Percentiles rank a stretch among this genome's conserved stretches.
phyloP scores from a whole-genome alignment of 2,797 vertebrate species.

The Mastacembelus armatus region DNA sequence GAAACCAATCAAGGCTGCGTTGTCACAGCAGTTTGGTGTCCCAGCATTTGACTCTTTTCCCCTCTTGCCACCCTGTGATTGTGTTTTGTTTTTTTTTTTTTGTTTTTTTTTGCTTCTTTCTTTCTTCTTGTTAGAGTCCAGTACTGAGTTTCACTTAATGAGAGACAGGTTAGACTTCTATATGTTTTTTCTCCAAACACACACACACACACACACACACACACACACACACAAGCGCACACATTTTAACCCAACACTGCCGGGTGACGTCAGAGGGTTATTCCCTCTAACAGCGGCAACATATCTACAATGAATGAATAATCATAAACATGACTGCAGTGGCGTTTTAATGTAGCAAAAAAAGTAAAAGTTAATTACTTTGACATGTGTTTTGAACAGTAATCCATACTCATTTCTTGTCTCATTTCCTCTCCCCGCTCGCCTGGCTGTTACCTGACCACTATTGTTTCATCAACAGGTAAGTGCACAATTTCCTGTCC shows the following conservation, averaged over 20 bases:
- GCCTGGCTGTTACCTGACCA: conserved; percentile 41
- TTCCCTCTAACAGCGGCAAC: not conserved
- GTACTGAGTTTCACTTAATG: conserved; percentile 26
- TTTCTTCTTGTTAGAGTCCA: conserved; percentile 2
- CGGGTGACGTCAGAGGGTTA: not conserved
- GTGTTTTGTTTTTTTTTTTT: conserved; percentile 16
- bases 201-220: not conserved
- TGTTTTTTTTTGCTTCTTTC: conserved; percentile 7
- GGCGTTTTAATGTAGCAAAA: conserved; percentile 6
- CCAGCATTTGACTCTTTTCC: conserved; percentile 15
- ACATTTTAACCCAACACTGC: not conserved
- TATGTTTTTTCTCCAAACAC: not conserved
- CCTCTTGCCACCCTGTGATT: not conserved
- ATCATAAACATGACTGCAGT: not conserved
- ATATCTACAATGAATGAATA: not conserved
- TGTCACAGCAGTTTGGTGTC: conserved; percentile 37
- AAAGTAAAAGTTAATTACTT: not conserved
- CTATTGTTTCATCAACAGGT: conserved; percentile 72
- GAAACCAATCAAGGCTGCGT: conserved; percentile 33
- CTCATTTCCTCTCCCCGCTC: conserved; percentile 56
- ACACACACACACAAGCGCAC: conserved; percentile 2
- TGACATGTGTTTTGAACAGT: conserved; percentile 10
- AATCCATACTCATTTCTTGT: conserved; percentile 29
- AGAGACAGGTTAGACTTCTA: conserved; percentile 12
- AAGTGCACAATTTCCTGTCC: conserved; percentile 66